Conservation (phyloP, 2,888 invertebrate species). For the Mesorhabditis spiculigera region DNA sequence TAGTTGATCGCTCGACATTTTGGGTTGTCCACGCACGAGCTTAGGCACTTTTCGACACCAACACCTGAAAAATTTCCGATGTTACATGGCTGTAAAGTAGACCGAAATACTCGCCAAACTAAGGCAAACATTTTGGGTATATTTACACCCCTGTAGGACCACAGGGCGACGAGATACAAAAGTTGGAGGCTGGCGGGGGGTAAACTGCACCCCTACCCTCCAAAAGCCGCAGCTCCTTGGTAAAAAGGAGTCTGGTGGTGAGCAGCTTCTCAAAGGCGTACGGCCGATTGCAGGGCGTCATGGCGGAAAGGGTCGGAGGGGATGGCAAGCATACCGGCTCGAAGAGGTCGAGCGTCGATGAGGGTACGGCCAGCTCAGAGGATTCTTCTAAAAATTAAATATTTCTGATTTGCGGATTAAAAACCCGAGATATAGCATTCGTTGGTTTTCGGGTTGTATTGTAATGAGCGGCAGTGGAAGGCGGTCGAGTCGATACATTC, state of each 20-base stretch:
- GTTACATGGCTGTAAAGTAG: not conserved
- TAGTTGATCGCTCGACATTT: constrained; percentile 44
- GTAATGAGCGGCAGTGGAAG: constrained; percentile 44
- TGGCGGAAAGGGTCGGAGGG: not conserved
- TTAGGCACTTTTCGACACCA: constrained; percentile 33
- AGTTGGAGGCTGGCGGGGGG: too few relatives aligned
- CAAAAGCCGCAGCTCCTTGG: constrained; percentile 14
- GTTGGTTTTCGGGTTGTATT: constrained; percentile 5
- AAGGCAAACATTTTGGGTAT: too few relatives aligned
- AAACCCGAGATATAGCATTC: constrained; percentile 27
- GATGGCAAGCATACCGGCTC: constrained; percentile 50
- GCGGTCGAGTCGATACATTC: constrained; percentile 45
- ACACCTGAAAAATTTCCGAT: constrained; percentile 17
- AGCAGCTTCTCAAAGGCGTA: constrained; percentile 39
- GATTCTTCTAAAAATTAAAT: constrained; percentile 48
- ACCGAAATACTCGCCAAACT: not conserved
- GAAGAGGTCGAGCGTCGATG: constrained; percentile 44
- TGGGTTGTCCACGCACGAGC: constrained; percentile 28
- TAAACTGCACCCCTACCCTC: constrained; percentile 6
- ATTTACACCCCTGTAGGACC: too few relatives aligned
- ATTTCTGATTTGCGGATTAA: constrained; percentile 39
- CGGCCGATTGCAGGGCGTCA: constrained; percentile 32
- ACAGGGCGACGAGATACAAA: too few relatives aligned
- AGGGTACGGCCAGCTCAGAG: constrained; percentile 37
- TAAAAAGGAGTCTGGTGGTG: constrained; percentile 20